Evolutionary conservation across 2,888 invertebrate species (phyloP).

Genomic region (Caenorhabditis sp.): DNA sequence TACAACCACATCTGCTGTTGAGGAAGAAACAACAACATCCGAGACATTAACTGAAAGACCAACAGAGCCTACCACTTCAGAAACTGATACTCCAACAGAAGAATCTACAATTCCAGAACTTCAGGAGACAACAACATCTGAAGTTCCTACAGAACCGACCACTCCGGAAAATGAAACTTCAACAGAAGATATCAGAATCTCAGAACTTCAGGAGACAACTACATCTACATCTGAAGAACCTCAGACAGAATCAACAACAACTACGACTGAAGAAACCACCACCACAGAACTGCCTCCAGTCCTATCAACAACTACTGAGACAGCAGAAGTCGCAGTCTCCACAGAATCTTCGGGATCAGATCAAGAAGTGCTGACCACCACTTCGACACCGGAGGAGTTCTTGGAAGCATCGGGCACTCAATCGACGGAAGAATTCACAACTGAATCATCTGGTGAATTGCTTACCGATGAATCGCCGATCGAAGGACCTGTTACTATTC

Average conservation of each 20-base stretch:
- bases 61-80: not conserved
- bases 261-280: not conserved
- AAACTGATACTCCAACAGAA: not conserved
- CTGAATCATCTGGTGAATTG: constrained; percentile 1
- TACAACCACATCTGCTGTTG: not conserved
- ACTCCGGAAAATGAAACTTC: not conserved
- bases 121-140: not conserved
- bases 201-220: not conserved
- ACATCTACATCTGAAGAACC: not conserved
- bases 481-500: constrained; percentile 22
- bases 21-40: not conserved
- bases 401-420: not conserved
- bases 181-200: not conserved
- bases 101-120: not conserved
- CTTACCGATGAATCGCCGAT: constrained; percentile 4
- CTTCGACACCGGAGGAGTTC: not conserved
- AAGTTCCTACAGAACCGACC: too few species aligned
- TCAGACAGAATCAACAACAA: not conserved
- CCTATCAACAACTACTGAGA: too few species aligned
- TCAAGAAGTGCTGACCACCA: not conserved
- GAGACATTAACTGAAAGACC: too few species aligned
- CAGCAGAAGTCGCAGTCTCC: not conserved
- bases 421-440: constrained; percentile 2
- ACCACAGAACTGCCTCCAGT: too few species aligned
- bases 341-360: constrained; percentile 10